Base-by-base conservation (phyloP, 2,797 vertebrate genomes). In the Centroberyx gerrardi region DNA sequence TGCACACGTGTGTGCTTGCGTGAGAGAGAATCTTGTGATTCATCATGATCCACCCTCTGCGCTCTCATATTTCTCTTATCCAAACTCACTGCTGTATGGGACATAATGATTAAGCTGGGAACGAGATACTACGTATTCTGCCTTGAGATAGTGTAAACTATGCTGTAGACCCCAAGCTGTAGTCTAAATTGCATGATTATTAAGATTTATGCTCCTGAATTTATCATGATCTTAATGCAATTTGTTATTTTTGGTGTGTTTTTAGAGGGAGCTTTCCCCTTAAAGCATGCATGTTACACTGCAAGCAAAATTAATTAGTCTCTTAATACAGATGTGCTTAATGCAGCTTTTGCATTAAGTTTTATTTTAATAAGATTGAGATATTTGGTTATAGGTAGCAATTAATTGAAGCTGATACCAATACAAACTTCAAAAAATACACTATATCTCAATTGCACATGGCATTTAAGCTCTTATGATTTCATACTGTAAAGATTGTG, bases 101-200 rank as follows among this genome's bases (percentile, higher is more conserved):
- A 91, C 87, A 74, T 74, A 81, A 88, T 90, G 91, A 92, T 93
- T 88, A 72, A 88, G 87, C 86, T 80, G 80, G 88, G 83, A 92
- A 91, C 67, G 83, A 72, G 87, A 93, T 90, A 88, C 88, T 91
- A 17, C 87, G 84, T 78, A 73, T 66, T 91, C 83, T 90, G 88
- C 80, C 75, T 63, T 66, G 74, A 86, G 82, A 83, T 87, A 88
- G 83, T 88, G 76, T 85, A 88, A 91, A 89, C 83, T 85, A 61
- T 72, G 77, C 65, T 72, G 73, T 52, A 75, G 77, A 74, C 63
- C 72, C 81, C 55, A 73, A 77, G 81, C 81, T 68, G 14, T 64
- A 83, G 59, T 66, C 61, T 89, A 90, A 86, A 86, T 88, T 77
- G 78, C 79, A 78, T 71, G 66, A 62, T 89, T 84, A 88, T 90